Percentiles rank a stretch among this genome's conserved stretches.
Evolutionary conservation across 2,797 vertebrate genomes (phyloP).

Genomic region (Mus minutoides): DNA sequence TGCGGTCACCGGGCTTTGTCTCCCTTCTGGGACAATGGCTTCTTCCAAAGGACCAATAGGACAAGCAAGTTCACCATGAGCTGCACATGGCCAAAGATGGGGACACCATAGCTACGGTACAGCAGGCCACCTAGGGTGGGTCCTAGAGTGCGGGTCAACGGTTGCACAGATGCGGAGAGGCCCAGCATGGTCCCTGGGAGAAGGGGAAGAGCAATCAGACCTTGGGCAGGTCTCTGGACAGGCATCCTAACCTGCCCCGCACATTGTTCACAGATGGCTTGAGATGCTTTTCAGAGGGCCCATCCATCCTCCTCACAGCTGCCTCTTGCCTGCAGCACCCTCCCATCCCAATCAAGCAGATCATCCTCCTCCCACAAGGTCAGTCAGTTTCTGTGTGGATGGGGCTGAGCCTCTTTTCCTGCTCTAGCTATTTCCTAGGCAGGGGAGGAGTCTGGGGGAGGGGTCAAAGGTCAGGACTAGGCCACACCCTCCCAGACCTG

Average conservation of each 20-base stretch:
- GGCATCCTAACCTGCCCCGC: too few species aligned
- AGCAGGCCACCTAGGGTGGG: constrained; percentile 94
- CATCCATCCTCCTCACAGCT: too few species aligned
- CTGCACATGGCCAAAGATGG: constrained; percentile 93
- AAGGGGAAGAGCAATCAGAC: background rate
- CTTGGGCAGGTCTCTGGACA: background rate
- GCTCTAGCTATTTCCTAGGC: background rate
- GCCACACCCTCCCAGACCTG: background rate
- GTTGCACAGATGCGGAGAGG: constrained; percentile 92
- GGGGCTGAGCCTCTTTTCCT: background rate
- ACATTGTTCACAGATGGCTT: background rate
- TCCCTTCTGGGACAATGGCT: constrained; percentile 61
- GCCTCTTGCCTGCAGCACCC: too few species aligned
- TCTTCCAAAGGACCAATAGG: constrained; percentile 88
- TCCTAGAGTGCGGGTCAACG: constrained; percentile 92
- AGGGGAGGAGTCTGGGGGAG: background rate
- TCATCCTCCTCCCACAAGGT: background rate
- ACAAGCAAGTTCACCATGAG: constrained; percentile 88
- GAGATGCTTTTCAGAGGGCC: background rate
- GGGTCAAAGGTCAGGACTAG: background rate
- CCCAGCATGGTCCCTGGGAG: constrained; percentile 95
- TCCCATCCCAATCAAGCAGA: too few species aligned
- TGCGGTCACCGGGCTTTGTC: constrained; percentile 74
- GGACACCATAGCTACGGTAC: constrained; percentile 92
- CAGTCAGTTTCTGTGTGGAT: background rate